Base-by-base conservation (phyloP, 2,888 invertebrate species). In the Adelphocoris suturalis region DNA sequence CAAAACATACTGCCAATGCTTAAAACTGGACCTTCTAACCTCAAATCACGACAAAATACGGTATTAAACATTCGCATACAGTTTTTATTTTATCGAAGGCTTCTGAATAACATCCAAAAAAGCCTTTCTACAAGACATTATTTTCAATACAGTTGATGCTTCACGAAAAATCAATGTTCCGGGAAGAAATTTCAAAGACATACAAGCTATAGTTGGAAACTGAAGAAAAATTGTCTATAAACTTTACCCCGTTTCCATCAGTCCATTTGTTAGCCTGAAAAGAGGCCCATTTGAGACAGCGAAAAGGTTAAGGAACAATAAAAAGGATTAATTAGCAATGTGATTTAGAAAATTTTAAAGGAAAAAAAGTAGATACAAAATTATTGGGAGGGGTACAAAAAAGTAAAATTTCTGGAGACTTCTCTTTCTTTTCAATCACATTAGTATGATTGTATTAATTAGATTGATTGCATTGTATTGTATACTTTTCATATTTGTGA, bases 231-330 rank as follows among this genome's bases (percentile, higher is more conserved):
- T 52, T 82, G 27, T 52, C 68, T 27, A 52, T 47, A 5, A 85
- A 88, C 88, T 27, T 88, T 88, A 88, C 88, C 88, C 88, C 88
- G 52, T 86, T 86, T 86, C 48, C 86, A 19, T 68, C 68, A 27
- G 75, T 86, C 86, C 86, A 75, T 86, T 75, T 86, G 86, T 46
- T 52, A 80, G 52, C 88, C 88, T 88, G 88, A 88, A 88, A 88
- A 80, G 52, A 86, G 19, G 86, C 47, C 86, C 5, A 68, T 68
- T 68, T 68, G 68, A 23, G 52, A 52, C 52, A 52, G 52, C 52
- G 52, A 16, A 52, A 52, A 37, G 37, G 27, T 68, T 23, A 68
- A 68, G 27, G 9, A 68, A 68, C 68, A 68, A 68, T 68, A 68
- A 68, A 68, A 68, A 52, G 12, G 16, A 52, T 52, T 23, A 23